A percentile compares a stretch with the other conserved stretches of the same genome.
These are phyloP conservation scores for Bothrops jararaca DNA, from an alignment of 2,113 vertebrate species.

Conservation along the genomic window DNA sequence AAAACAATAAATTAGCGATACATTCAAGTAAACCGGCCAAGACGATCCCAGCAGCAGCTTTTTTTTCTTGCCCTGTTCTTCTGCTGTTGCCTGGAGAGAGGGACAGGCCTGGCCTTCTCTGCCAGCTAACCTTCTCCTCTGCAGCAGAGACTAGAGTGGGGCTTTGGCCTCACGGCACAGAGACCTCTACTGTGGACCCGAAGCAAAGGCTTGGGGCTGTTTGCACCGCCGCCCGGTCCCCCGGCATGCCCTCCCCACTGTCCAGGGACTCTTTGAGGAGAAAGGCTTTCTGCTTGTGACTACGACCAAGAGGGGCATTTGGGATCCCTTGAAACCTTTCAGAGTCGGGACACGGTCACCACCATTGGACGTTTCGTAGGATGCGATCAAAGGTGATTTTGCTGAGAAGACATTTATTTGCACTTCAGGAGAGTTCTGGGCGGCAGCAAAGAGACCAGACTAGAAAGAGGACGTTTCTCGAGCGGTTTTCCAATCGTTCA, in stretches of 20 bases:
- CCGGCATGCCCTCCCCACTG: background rate
- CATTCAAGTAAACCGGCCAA: conserved; percentile 67
- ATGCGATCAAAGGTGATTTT: background rate
- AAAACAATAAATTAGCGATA: conserved; percentile 64
- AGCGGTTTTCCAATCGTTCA: background rate
- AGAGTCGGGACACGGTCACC: background rate
- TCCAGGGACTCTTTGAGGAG: background rate
- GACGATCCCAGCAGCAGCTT: conserved; percentile 38
- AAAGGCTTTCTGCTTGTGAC: background rate
- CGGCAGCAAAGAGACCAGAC: background rate
- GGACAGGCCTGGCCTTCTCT: fast-evolving
- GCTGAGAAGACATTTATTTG: background rate
- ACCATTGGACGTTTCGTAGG: background rate
- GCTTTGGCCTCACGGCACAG: background rate
- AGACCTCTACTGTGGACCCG: background rate
- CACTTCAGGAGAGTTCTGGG: background rate
- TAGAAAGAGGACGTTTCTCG: background rate
- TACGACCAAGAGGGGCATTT: background rate
- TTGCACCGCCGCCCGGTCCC: background rate
- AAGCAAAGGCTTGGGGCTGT: background rate
- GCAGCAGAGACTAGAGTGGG: background rate
- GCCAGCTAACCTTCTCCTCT: background rate
- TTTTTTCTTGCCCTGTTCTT: background rate
- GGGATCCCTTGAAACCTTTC: background rate
- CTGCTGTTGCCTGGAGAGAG: no score